Percentiles rank a stretch among this genome's conserved stretches.
phyloP scores from a whole-genome alignment of 2,888 invertebrate genomes.

The Drosophila recens region DNA sequence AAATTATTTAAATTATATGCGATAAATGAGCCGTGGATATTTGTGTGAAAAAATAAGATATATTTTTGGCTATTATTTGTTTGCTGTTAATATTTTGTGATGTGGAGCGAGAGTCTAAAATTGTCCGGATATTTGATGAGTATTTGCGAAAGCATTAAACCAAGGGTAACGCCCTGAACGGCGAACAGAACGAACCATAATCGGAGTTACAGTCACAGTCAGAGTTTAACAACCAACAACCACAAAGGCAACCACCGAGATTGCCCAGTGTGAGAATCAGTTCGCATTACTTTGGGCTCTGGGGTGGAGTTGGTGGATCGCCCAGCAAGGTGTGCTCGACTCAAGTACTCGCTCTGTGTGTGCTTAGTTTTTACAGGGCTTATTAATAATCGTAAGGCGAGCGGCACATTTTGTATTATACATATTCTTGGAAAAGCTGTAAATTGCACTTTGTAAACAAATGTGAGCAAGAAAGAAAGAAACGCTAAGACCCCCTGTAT shows the following conservation, averaged over 20 bases:
- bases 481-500: conserved; percentile 69
- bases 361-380: conserved; percentile 50
- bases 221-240: conserved; percentile 15
- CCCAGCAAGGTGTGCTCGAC: conserved; percentile 46
- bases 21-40: conserved; percentile 35
- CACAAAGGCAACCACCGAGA: conserved; percentile 16
- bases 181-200: neutral
- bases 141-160: conserved; percentile 78
- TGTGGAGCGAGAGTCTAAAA: conserved; percentile 49
- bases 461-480: conserved; percentile 44
- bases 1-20: conserved; percentile 60
- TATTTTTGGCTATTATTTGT: conserved; percentile 72
- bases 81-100: conserved; percentile 70
- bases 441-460: conserved; percentile 74
- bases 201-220: conserved; percentile 3
- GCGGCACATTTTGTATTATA: conserved; percentile 62
- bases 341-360: conserved; percentile 11
- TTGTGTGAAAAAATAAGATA: conserved; percentile 2
- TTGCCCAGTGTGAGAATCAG: conserved; percentile 50
- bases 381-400: conserved; percentile 51
- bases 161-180: conserved; percentile 51
- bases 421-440: conserved; percentile 72
- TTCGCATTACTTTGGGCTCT: conserved; percentile 23
- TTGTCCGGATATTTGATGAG: conserved; percentile 71
- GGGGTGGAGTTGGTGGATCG: conserved; percentile 44